Conservation (phyloP, 2,797 vertebrate species). For the Spinus pinus region DNA sequence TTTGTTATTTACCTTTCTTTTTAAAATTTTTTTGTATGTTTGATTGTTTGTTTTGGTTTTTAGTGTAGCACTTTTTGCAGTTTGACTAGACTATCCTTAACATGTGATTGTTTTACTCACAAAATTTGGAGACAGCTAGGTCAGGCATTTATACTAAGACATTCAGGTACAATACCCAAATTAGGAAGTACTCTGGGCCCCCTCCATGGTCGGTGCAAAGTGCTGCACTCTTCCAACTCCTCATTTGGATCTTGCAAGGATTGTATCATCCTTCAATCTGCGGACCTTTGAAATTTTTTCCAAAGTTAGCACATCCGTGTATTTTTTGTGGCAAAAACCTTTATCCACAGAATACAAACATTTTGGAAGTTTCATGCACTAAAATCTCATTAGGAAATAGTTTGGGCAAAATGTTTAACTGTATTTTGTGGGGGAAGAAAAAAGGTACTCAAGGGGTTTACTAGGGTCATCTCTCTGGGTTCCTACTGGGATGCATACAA, state of each 20-base stretch:
- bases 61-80: background rate
- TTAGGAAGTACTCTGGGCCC: background rate
- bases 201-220: accelerated
- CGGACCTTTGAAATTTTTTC: background rate
- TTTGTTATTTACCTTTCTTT: background rate
- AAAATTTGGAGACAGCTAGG: background rate
- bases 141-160: background rate
- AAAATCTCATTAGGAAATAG: background rate
- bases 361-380: background rate
- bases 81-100: background rate
- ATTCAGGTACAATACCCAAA: background rate
- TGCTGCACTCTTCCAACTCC: background rate
- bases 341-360: background rate
- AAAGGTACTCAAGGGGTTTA: background rate
- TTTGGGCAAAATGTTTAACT: background rate
- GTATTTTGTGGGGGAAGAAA: background rate
- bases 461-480: background rate
- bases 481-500: background rate
- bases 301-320: background rate
- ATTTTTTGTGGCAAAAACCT: background rate
- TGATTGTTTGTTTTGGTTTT: background rate
- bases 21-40: background rate
- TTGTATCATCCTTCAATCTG: background rate
- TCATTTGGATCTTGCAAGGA: background rate
- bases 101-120: background rate